Evolutionary conservation across 2,888 invertebrate species (phyloP).

Genomic region (Trilocha varians): DNA sequence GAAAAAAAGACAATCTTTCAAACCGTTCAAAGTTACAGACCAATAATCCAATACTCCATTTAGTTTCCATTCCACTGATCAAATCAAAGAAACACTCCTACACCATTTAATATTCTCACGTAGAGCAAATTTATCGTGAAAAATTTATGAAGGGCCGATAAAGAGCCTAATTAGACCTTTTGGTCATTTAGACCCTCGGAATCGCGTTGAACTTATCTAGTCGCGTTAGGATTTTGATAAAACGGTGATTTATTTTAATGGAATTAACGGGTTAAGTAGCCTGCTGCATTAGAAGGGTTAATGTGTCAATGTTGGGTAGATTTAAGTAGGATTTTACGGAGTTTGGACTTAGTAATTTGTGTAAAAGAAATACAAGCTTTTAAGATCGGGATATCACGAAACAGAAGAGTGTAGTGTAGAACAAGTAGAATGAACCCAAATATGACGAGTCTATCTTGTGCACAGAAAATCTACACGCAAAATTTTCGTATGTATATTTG

Average conservation of each 20-base stretch:
- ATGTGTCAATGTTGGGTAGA: not conserved
- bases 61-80: not conserved
- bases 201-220: constrained; percentile 13
- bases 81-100: not conserved
- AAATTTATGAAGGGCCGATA: constrained; percentile 22
- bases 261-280: constrained; percentile 5
- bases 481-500: too few species aligned
- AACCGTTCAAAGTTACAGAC: too few species aligned
- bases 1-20: too few species aligned
- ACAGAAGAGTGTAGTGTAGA: too few species aligned
- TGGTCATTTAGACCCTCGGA: constrained; percentile 5
- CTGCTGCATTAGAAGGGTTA: not conserved
- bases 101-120: constrained; percentile 9
- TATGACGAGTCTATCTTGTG: too few species aligned
- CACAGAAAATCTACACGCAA: too few species aligned
- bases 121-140: constrained; percentile 19
- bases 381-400: too few species aligned
- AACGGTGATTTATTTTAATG: constrained; percentile 14
- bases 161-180: constrained; percentile 23
- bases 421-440: too few species aligned
- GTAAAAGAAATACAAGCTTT: too few species aligned
- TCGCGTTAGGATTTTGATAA: constrained; percentile 10
- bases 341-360: not conserved
- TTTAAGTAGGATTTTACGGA: not conserved
- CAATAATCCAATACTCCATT: not conserved